phyloP scores from a whole-genome alignment of 2,797 vertebrate species.

The Ctenopoma multispine region DNA sequence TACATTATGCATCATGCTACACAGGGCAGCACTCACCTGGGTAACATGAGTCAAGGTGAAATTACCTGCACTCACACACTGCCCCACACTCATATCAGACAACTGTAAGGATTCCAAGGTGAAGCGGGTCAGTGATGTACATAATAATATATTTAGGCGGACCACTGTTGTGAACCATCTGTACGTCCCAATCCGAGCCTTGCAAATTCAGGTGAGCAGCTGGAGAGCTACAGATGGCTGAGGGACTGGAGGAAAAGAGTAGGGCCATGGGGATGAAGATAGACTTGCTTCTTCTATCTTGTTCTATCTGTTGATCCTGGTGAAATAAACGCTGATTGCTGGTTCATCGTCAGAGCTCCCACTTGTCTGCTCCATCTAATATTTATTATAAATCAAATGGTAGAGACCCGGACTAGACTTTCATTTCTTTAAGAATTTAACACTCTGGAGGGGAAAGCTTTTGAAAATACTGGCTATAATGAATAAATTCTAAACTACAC shows the following conservation, averaged over 20 bases:
- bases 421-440: not conserved
- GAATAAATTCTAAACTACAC: constrained; percentile 32
- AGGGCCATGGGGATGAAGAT: constrained; percentile 50
- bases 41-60: constrained; percentile 73
- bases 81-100: constrained; percentile 62
- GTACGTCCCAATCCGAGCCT: constrained; percentile 67
- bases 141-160: constrained; percentile 84
- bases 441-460: constrained; percentile 11
- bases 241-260: constrained; percentile 53
- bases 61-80: constrained; percentile 59
- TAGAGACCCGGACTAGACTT: constrained; percentile 5
- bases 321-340: constrained; percentile 44
- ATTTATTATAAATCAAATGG: constrained; percentile 29
- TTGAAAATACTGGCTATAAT: constrained; percentile 38
- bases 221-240: constrained; percentile 86
- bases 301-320: constrained; percentile 54
- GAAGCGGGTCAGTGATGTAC: constrained; percentile 81
- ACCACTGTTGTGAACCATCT: constrained; percentile 84
- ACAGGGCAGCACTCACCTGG: constrained; percentile 54
- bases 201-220: constrained; percentile 83
- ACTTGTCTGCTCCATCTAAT: constrained; percentile 9
- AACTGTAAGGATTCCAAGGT: constrained; percentile 79
- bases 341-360: constrained; percentile 20
- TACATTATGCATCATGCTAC: constrained; percentile 71
- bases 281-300: constrained; percentile 44